Evolutionary conservation across 2,888 invertebrate species (phyloP), one percentile per base, ranked within the genome.

Genomic region (Brenthis hecate): DNA sequence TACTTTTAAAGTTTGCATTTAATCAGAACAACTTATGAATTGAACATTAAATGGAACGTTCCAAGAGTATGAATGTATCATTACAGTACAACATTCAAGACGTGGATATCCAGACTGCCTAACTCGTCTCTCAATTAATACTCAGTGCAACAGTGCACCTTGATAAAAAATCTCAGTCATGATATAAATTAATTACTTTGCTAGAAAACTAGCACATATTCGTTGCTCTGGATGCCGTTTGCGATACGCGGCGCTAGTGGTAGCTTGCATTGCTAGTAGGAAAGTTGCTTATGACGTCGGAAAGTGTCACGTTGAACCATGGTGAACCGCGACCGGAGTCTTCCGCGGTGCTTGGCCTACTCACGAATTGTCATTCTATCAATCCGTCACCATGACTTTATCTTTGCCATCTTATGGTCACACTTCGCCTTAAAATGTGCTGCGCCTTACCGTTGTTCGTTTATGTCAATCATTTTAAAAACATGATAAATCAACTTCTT

Each of bases 301-400:
- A 87, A 93, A 93, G 93, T 93, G 91, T 93, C 91, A 92, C 93
- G 84, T 88, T 92, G 93, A 93, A 92, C 93, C 86, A 91, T 80
- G 85, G 85, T 93, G 93, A 93, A 92, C 93, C 87, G 85, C 83
- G 83, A 82, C 81, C 86, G 81, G 82, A 85, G 89, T 89, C 89
- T 90, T 89, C 89, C 83, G 85, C 83, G 82, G 84, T 85, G 80
- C 77, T 84, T 91, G 92, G 86, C 91, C 91, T 91, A 92, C 92
- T 92, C 91, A 88, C 88, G 78, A 89, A 91, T 87, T 90, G 91
- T 90, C 90, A 91, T 89, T 89, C 89, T 88, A 89, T 91, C 92
- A 89, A 90, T 90, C 87, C 84, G 85, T 88, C 90, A 89, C 85
- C 85, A 85, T 85, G 85, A 85, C 86, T 85, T 84, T 88, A 89